phyloP scores from a whole-genome alignment of 2,113 vertebrate genomes.

The Sinosuthora webbiana region DNA sequence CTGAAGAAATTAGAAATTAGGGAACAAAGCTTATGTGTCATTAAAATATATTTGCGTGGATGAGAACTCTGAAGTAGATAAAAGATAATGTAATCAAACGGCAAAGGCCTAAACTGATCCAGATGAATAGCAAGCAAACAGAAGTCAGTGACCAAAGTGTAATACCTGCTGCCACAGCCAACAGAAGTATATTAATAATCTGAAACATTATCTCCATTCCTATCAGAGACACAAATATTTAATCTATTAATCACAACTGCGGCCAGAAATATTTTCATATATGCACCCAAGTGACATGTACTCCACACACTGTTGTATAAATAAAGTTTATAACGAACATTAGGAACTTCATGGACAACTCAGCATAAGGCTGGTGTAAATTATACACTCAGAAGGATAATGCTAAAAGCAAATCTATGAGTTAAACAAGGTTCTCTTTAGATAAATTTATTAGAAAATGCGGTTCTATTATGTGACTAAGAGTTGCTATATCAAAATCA shows the following conservation, averaged over 20 bases:
- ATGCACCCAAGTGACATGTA: background rate
- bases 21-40: background rate
- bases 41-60: background rate
- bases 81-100: background rate
- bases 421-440: background rate
- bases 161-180: background rate
- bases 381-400: background rate
- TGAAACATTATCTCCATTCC: background rate
- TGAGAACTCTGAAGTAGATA: background rate
- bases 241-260: background rate
- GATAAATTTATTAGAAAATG: background rate
- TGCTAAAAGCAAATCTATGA: background rate
- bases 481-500: background rate
- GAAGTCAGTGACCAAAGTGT: background rate
- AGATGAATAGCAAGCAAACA: background rate
- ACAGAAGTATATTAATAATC: background rate
- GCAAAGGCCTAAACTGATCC: background rate
- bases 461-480: background rate
- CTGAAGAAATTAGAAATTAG: background rate
- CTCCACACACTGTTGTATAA: background rate
- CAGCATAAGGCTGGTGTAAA: background rate
- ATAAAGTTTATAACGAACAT: background rate
- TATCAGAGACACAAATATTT: background rate
- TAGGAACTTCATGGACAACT: background rate
- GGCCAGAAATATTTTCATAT: background rate